Percentiles rank a stretch among this genome's conserved stretches.
Evolutionary conservation across 2,797 vertebrate species (phyloP).

Genomic region (Liasis olivaceus): DNA sequence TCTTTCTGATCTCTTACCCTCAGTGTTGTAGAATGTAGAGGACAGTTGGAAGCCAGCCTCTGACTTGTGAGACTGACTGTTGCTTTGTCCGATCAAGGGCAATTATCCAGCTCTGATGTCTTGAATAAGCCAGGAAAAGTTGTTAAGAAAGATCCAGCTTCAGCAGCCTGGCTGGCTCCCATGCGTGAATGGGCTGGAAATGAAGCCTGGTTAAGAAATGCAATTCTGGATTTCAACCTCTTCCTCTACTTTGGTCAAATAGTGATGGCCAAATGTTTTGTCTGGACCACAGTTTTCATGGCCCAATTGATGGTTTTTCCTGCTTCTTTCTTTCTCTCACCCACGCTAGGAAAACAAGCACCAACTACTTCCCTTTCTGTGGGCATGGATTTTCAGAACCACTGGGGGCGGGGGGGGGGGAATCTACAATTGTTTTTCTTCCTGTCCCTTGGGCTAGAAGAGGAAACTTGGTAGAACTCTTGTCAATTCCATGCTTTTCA

Average conservation of each 20-base stretch:
- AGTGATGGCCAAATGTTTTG: not conserved
- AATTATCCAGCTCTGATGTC: not conserved
- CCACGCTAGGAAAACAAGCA: not conserved
- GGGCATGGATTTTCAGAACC: not conserved
- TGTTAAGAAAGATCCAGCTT: not conserved
- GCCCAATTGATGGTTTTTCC: not conserved
- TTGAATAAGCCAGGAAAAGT: not conserved
- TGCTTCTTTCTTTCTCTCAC: not conserved
- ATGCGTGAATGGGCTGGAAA: not conserved
- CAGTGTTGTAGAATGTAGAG: not conserved
- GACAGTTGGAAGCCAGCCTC: not conserved
- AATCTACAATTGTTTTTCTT: not conserved
- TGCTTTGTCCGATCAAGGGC: not conserved
- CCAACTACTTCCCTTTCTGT: not conserved
- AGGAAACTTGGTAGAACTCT: not conserved
- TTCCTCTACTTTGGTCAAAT: not conserved
- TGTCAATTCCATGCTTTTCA: not conserved
- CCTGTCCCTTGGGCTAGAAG: not conserved
- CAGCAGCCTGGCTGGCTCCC: not conserved
- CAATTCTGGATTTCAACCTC: not conserved
- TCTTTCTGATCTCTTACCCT: not conserved
- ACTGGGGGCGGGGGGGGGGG: not conserved
- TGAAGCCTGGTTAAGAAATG: not conserved
- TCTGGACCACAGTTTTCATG: not conserved
- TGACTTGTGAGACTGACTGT: not conserved